Conservation (phyloP, 2,113 vertebrate species). For the Glareola pratincola region DNA sequence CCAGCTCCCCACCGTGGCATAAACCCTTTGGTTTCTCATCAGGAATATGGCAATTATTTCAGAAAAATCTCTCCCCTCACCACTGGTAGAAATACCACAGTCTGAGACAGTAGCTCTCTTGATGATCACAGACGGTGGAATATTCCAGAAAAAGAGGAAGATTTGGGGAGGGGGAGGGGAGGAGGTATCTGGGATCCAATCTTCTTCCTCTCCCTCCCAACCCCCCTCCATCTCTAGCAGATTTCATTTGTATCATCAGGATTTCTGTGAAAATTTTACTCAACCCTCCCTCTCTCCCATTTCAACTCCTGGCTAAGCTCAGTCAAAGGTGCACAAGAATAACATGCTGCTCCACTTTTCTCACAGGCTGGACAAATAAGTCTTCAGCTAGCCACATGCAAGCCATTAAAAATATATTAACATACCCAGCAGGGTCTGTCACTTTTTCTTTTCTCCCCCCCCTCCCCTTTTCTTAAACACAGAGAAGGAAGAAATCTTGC, state of each 20-base stretch:
- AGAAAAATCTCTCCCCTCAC: conserved; percentile 27
- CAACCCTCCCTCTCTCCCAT: not conserved
- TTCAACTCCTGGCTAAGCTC: conserved; percentile 10
- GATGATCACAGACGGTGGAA: conserved; percentile 33
- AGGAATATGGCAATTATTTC: conserved; percentile 40
- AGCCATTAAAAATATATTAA: conserved; percentile 63
- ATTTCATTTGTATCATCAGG: conserved; percentile 10
- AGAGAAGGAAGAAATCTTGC: conserved; percentile 58
- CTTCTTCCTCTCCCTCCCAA: conserved; percentile 38
- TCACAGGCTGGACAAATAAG: conserved; percentile 8
- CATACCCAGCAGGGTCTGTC: conserved; percentile 56
- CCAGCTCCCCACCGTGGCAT: not conserved
- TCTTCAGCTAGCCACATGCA: conserved; percentile 55
- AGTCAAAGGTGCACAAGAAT: not conserved
- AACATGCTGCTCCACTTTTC: not conserved
- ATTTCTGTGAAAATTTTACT: conserved; percentile 35
- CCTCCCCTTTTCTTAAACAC: not conserved
- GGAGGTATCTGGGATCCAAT: conserved; percentile 45
- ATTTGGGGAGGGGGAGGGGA: conserved; percentile 12
- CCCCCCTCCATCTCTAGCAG: conserved; percentile 9
- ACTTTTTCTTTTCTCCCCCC: conserved; percentile 16
- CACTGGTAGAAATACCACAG: conserved; percentile 21
- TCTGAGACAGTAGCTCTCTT: conserved; percentile 38
- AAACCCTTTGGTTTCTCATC: conserved; percentile 10
- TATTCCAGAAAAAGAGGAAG: conserved; percentile 50